Base-by-base conservation (phyloP, 1,140 invertebrate genomes). In the Araneus ventricosus region DNA sequence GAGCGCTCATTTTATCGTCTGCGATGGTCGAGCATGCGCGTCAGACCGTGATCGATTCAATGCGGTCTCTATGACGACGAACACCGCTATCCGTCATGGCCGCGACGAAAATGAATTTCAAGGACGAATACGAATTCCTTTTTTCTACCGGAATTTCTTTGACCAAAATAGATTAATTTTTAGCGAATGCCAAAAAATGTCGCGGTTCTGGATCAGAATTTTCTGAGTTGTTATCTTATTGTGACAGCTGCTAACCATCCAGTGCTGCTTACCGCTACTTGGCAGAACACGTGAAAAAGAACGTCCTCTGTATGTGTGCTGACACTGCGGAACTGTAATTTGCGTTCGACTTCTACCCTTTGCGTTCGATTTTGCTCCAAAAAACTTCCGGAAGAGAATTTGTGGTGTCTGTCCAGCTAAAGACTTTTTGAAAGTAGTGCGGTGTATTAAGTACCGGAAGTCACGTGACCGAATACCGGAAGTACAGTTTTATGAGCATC, bases 71-170 rank as follows among this genome's bases (percentile, higher is more conserved):
- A 88, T 88, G 57, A 34, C 52, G 57, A 88, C 86, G 86, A 30
- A 88, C 27, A 61, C 86, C 86, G 86, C 86, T 88, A 88, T 88
- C 86, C 52, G 86, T 67, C 59, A 88, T 88, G 86, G 86, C 86
- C 41, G 80, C 24, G 39, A 75, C 30, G 61, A 67, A 37, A 59
- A 88, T 20, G 59, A 88, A 88, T 88, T 88, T 88, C 86, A 88
- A 70, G 86, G 86, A 87, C 86, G 61, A 88, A 70, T 88, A 41
- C 70, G 10, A 2, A 5, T 75, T 75, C 10, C 6, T 75, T 34
- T 75, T 70, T 41, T 63, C 37, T n/a, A 88, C 34, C 24, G 52
- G 59, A 88, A 88, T 88, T 39, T 20, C 17, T 41, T 27, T 10
- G 14, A 10, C 1, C 24, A 88, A 82, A 39, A 45, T 14, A 4